Conservation (phyloP, 2,113 vertebrate species). For the Ailurus styani region DNA sequence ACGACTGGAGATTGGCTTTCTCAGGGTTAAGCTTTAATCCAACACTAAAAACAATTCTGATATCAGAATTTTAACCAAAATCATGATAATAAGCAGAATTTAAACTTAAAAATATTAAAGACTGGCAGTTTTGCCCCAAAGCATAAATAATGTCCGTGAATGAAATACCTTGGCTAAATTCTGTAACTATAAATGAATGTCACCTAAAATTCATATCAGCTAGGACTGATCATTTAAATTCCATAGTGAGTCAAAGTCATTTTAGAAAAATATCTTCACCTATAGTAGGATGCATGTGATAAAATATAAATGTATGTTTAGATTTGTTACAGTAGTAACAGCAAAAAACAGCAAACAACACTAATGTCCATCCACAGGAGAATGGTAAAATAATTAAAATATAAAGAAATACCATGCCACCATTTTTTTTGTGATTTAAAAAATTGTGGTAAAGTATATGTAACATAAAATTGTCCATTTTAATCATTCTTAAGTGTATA, state of each 20-base stretch:
- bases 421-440: not conserved
- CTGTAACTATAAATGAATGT: not conserved
- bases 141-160: not conserved
- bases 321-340: not conserved
- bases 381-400: not conserved
- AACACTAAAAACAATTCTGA: not conserved
- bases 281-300: not conserved
- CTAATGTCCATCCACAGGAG: not conserved
- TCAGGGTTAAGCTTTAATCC: not conserved
- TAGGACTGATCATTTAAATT: not conserved
- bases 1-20: not conserved
- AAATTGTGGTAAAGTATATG: not conserved
- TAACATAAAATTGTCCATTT: not conserved
- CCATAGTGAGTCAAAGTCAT: not conserved
- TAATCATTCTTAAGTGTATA: not conserved
- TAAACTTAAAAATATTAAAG: not conserved
- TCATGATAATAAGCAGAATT: not conserved
- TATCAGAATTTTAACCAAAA: conserved; percentile 26
- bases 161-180: not conserved
- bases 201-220: not conserved
- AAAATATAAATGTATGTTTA: not conserved
- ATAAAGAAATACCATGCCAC: not conserved
- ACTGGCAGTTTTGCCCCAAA: not conserved
- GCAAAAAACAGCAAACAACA: not conserved
- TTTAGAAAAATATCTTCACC: not conserved